phyloP scores from a whole-genome alignment of 1,140 invertebrate species.

The Helicoverpa armigera region DNA sequence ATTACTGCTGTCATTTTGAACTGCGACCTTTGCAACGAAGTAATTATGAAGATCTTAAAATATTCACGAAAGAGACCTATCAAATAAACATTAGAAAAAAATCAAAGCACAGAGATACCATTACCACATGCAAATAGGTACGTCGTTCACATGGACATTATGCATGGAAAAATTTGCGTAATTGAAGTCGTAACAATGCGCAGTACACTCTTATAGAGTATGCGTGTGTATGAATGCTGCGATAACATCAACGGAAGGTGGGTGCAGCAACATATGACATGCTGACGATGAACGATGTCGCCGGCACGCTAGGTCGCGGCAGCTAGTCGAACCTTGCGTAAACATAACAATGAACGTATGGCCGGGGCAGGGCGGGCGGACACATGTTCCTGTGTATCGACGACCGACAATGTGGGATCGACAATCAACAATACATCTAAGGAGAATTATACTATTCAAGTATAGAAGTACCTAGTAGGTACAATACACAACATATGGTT shows the following conservation, averaged over 20 bases:
- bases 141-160: slow-evolving; percentile 4
- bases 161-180: slow-evolving; percentile 12
- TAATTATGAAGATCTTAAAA: no score
- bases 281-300: slow-evolving; percentile 23
- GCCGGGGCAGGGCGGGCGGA: slow-evolving; percentile 32
- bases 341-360: slow-evolving; percentile 47
- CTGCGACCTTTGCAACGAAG: not conserved
- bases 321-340: slow-evolving; percentile 43
- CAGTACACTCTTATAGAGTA: slow-evolving; percentile 7
- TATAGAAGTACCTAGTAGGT: not conserved
- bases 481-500: not conserved
- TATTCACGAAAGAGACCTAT: not conserved
- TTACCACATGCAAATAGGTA: slow-evolving; percentile 6
- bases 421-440: slow-evolving; percentile 45
- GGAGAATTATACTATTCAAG: not conserved
- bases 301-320: slow-evolving; percentile 28
- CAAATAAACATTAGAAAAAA: slow-evolving; percentile 27
- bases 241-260: slow-evolving; percentile 44
- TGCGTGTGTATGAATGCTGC: slow-evolving; percentile 27
- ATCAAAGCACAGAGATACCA: not conserved
- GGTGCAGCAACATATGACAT: slow-evolving; percentile 51
- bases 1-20: not conserved
- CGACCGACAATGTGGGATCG: not conserved
- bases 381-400: slow-evolving; percentile 20
- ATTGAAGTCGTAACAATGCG: slow-evolving; percentile 17